Percentiles rank a stretch among this genome's conserved stretches.
These are phyloP conservation scores for Python bivittatus DNA, from an alignment of 2,113 vertebrate genomes.

Conservation along the genomic window DNA sequence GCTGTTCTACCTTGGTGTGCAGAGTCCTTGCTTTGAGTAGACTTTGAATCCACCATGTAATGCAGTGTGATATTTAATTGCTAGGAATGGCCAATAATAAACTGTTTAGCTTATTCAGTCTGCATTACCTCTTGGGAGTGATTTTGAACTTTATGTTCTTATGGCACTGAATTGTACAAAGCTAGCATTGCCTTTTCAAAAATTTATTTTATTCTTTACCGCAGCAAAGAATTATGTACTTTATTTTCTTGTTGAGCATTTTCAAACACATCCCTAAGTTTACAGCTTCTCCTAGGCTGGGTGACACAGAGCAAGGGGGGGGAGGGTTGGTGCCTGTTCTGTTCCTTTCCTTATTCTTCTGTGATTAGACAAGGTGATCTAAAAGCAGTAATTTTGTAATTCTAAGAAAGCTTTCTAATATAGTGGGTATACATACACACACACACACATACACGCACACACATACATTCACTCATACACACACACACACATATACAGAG, in stretches of 20 bases:
- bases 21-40: slow-evolving; percentile 22
- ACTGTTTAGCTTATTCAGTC: background rate
- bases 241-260: background rate
- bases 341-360: background rate
- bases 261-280: background rate
- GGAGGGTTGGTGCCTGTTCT: background rate
- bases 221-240: background rate
- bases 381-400: background rate
- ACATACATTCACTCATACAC: background rate
- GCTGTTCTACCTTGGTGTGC: slow-evolving; percentile 18
- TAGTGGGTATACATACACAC: background rate
- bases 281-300: background rate
- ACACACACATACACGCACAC: background rate
- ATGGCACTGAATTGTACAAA: background rate
- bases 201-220: slow-evolving; percentile 4
- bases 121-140: background rate
- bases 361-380: background rate
- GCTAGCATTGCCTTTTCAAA: background rate
- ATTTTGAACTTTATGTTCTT: background rate
- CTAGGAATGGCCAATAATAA: background rate
- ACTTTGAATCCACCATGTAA: slow-evolving; percentile 37
- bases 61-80: slow-evolving; percentile 33
- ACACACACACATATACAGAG: too few relatives aligned
- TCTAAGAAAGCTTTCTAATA: background rate
- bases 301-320: too few relatives aligned